Percentiles rank a stretch among this genome's conserved stretches.
Evolutionary conservation across 64 coral and sea anemone genomes (phyloP).

Genomic region (Hydrozoanthus tunicans): DNA sequence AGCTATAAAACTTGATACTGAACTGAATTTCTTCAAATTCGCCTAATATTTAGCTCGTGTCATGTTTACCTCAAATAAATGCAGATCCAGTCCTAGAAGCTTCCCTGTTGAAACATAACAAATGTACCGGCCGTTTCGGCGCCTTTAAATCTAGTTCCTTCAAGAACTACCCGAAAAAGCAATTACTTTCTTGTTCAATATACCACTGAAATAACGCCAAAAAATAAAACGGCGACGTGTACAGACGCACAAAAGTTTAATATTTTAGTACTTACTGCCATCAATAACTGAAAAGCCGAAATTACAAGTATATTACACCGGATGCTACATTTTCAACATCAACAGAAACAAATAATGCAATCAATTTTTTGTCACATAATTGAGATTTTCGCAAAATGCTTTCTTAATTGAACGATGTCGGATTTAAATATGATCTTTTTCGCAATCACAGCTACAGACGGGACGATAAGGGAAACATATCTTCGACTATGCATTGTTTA

Average conservation of each 20-base stretch:
- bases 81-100: neutral
- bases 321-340: slow-evolving; percentile 13
- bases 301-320: neutral
- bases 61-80: no score
- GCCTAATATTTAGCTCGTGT: no score
- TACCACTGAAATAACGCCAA: neutral
- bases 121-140: neutral
- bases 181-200: neutral
- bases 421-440: neutral
- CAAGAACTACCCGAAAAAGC: neutral
- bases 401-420: neutral
- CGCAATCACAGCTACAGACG: neutral
- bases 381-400: neutral
- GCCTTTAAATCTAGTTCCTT: neutral
- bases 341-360: neutral
- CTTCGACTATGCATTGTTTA: neutral
- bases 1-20: no score
- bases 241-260: neutral
- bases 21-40: no score
- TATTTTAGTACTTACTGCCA: neutral
- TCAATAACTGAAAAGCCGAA: neutral
- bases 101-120: neutral
- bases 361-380: neutral
- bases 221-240: neutral
- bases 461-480: neutral